These are phyloP conservation scores for Ichneumon xanthorius DNA, from an alignment of 2,888 invertebrate genomes.

Conservation along the genomic window DNA sequence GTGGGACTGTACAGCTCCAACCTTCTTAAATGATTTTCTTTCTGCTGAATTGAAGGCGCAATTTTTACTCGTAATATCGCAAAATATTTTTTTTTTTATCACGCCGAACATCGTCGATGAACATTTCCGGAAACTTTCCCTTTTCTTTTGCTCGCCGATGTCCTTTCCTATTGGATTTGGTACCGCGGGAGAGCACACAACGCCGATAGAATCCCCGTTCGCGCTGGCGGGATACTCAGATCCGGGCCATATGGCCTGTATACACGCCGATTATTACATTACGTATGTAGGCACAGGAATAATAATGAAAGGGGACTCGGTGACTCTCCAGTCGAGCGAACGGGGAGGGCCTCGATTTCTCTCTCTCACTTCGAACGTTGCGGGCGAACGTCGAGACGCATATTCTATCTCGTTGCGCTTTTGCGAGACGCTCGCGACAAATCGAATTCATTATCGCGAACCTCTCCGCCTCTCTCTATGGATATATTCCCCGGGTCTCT, in stretches of 20 bases:
- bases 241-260: slow-evolving; percentile 82
- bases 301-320: slow-evolving; percentile 76
- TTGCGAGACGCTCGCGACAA: slow-evolving; percentile 79
- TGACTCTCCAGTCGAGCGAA: slow-evolving; percentile 57
- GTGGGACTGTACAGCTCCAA: too few relatives aligned
- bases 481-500: slow-evolving; percentile 14
- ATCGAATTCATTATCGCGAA: slow-evolving; percentile 84
- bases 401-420: slow-evolving; percentile 81
- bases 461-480: slow-evolving; percentile 55
- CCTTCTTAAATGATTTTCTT: too few relatives aligned
- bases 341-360: slow-evolving; percentile 40
- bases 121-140: not conserved
- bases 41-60: too few relatives aligned
- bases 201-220: slow-evolving; percentile 2
- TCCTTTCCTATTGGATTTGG: slow-evolving; percentile 51
- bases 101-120: not conserved
- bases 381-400: slow-evolving; percentile 65
- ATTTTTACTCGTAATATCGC: too few relatives aligned
- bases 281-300: slow-evolving; percentile 82
- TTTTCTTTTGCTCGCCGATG: slow-evolving; percentile 31
- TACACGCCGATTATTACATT: slow-evolving; percentile 85
- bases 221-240: slow-evolving; percentile 48
- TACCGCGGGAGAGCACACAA: slow-evolving; percentile 3
- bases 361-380: slow-evolving; percentile 20
- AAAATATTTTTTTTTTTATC: too few relatives aligned